These are phyloP conservation scores for Leptinotarsa rubiginosa DNA, from an alignment of 2,888 invertebrate species.

Conservation along the genomic window DNA sequence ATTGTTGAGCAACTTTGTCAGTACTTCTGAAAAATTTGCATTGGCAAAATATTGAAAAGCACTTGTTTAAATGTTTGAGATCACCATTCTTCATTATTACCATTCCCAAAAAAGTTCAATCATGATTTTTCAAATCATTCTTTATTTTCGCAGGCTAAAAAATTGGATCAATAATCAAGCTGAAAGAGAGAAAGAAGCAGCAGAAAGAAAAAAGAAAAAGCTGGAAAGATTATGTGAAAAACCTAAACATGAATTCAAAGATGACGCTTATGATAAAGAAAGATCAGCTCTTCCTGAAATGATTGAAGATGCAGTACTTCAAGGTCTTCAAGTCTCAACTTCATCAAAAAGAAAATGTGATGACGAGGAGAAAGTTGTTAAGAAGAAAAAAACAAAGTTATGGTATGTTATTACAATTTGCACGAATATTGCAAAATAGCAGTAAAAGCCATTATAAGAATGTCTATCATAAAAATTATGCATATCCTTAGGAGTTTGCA, in stretches of 20 bases:
- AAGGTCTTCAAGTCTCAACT: constrained; percentile 78
- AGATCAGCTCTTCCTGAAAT: constrained; percentile 82
- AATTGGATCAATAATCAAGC: constrained; percentile 91
- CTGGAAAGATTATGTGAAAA: constrained; percentile 81
- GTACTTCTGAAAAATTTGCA: too few species aligned
- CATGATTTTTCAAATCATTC: not conserved
- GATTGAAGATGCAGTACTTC: constrained; percentile 86
- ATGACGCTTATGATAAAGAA: constrained; percentile 82
- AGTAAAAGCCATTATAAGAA: too few species aligned
- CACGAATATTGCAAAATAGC: too few species aligned
- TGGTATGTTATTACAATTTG: constrained; percentile 56
- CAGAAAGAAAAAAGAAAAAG: constrained; percentile 81
- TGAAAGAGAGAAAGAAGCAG: constrained; percentile 83
- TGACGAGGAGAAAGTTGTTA: constrained; percentile 46
- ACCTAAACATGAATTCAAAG: constrained; percentile 88
- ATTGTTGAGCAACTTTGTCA: too few species aligned
- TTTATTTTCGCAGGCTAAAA: constrained; percentile 75
- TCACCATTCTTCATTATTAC: too few species aligned
- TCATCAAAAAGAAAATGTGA: constrained; percentile 53
- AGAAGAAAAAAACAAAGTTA: constrained; percentile 61
- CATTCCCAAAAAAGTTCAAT: too few species aligned
- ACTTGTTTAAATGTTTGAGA: too few species aligned
- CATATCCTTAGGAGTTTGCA: too few species aligned
- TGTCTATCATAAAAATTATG: too few species aligned
- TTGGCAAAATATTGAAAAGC: too few species aligned